Evolutionary conservation across 2,888 invertebrate genomes (phyloP).

Genomic region (Aleiodes alternator): DNA sequence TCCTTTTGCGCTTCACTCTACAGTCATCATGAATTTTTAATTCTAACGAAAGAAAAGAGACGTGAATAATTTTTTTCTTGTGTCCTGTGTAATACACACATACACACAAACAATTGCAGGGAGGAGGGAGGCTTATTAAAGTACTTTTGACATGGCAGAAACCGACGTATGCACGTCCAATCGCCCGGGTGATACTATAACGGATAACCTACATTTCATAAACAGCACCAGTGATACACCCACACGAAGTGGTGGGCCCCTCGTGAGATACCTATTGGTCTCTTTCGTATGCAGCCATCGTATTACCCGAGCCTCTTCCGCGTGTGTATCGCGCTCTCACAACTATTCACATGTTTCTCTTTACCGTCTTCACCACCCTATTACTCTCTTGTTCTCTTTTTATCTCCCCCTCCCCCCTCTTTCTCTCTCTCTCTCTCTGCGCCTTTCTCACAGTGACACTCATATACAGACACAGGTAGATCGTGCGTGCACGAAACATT

Average conservation of each 20-base stretch:
- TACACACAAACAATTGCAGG: too few species aligned
- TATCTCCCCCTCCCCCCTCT: neutral
- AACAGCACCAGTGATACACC: constrained; percentile 48
- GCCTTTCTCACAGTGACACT: constrained; percentile 8
- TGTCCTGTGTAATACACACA: neutral
- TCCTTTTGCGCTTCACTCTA: too few species aligned
- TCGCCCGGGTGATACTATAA: constrained; percentile 64
- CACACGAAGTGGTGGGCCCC: constrained; percentile 35
- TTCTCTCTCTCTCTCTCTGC: too few species aligned
- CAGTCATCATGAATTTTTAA: neutral
- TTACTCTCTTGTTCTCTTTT: neutral
- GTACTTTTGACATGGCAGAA: constrained; percentile 60
- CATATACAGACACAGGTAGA: constrained; percentile 19
- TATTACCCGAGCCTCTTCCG: constrained; percentile 54
- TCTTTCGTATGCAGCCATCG: constrained; percentile 71
- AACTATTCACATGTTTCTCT: constrained; percentile 32
- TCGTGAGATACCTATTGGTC: constrained; percentile 52
- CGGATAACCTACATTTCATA: constrained; percentile 71
- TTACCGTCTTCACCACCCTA: neutral
- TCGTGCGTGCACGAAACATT: constrained; percentile 34
- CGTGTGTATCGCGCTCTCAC: constrained; percentile 44
- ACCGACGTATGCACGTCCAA: constrained; percentile 65
- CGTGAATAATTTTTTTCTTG: too few species aligned
- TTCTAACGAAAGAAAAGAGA: neutral
- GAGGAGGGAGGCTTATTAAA: constrained; percentile 51